phyloP scores from a whole-genome alignment of 2,888 invertebrate species.

The Eulithis prunata region DNA sequence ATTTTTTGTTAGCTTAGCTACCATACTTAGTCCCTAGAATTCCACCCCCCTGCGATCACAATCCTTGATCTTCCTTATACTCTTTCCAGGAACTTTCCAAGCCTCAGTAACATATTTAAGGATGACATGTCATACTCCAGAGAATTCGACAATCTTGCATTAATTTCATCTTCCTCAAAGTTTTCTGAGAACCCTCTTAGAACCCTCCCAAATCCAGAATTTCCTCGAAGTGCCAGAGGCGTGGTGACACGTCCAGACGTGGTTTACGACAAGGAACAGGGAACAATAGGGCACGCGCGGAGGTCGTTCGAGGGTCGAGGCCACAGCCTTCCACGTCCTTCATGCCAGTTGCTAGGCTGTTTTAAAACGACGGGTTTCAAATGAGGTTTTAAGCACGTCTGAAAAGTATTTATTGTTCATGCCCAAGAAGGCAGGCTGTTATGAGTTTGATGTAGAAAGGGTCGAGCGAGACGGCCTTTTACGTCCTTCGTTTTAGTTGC shows the following conservation, averaged over 20 bases:
- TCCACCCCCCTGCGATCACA: neutral
- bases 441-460: slow-evolving; percentile 16
- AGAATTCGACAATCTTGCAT: slow-evolving; percentile 17
- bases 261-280: slow-evolving; percentile 57
- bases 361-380: slow-evolving; percentile 39
- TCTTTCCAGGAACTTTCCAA: slow-evolving; percentile 10
- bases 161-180: slow-evolving; percentile 26
- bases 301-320: slow-evolving; percentile 73
- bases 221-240: slow-evolving; percentile 39
- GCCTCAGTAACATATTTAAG: neutral
- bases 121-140: slow-evolving; percentile 6
- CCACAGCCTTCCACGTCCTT: slow-evolving; percentile 73
- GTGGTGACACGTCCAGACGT: slow-evolving; percentile 38
- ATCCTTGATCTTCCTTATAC: slow-evolving; percentile 7
- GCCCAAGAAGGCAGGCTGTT: slow-evolving; percentile 12
- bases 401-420: slow-evolving; percentile 27
- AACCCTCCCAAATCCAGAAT: slow-evolving; percentile 27
- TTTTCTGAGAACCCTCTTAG: slow-evolving; percentile 24
- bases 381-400: slow-evolving; percentile 35
- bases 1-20: neutral
- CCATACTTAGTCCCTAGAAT: neutral
- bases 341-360: slow-evolving; percentile 48
- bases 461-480: slow-evolving; percentile 21
- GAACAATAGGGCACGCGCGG: slow-evolving; percentile 76
- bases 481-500: slow-evolving; percentile 24